These are phyloP conservation scores for Artemia sinica DNA, from an alignment of 2,888 invertebrate species.

Conservation along the genomic window DNA sequence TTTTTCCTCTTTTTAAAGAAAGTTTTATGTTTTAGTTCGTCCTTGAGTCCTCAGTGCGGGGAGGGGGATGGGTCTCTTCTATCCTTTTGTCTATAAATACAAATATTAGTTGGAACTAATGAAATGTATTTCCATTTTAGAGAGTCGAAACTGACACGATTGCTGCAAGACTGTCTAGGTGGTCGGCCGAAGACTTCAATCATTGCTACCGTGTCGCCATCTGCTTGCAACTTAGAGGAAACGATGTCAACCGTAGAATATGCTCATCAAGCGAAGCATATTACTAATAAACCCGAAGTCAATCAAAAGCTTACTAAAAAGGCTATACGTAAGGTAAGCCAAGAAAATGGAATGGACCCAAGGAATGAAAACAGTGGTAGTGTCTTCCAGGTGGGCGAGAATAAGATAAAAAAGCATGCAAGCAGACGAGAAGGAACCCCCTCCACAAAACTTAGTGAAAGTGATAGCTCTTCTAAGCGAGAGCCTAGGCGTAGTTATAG, in stretches of 20 bases:
- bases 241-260: slow-evolving; percentile 88
- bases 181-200: slow-evolving; percentile 93
- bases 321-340: slow-evolving; percentile 51
- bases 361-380: too few species aligned
- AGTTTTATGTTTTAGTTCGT: too few species aligned
- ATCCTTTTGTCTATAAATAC: not conserved
- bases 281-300: slow-evolving; percentile 78
- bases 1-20: too few species aligned
- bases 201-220: slow-evolving; percentile 87
- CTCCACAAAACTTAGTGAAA: too few species aligned
- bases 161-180: slow-evolving; percentile 87
- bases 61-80: too few species aligned
- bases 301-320: slow-evolving; percentile 73
- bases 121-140: slow-evolving; percentile 35
- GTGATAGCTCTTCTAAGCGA: too few species aligned
- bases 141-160: slow-evolving; percentile 85
- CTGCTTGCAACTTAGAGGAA: slow-evolving; percentile 70
- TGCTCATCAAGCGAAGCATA: slow-evolving; percentile 82
- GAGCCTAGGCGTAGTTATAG: too few species aligned
- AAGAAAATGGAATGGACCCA: too few species aligned
- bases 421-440: too few species aligned
- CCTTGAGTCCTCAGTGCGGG: too few species aligned
- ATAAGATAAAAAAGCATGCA: too few species aligned
- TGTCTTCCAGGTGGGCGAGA: too few species aligned
- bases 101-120: slow-evolving; percentile 4